Conservation (phyloP, 1,140 invertebrate genomes). For the Telenomus remus region DNA sequence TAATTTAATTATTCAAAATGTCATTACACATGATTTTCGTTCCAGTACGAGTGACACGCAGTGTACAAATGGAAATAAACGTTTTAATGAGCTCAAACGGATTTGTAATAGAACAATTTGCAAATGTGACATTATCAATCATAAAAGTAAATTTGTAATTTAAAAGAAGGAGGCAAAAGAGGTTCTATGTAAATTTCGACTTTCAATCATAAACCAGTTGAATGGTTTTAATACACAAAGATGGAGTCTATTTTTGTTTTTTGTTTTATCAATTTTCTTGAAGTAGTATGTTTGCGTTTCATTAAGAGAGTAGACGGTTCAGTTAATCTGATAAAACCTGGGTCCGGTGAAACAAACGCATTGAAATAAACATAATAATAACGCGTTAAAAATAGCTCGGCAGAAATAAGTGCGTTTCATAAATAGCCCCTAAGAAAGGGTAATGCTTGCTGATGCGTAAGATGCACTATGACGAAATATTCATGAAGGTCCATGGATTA, state of each 20-base stretch:
- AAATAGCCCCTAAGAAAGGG: constrained; percentile 28
- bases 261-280: neutral
- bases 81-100: too few species aligned
- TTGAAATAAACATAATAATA: constrained; percentile 35
- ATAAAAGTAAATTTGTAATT: too few species aligned
- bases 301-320: constrained; percentile 19
- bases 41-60: too few species aligned
- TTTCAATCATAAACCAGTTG: too few species aligned
- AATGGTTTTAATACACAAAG: neutral
- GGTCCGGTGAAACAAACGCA: constrained; percentile 26
- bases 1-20: too few species aligned
- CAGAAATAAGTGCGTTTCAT: constrained; percentile 29
- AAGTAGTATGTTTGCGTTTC: constrained; percentile 22
- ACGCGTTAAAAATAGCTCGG: constrained; percentile 27
- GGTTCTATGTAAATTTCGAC: too few species aligned
- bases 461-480: constrained; percentile 31
- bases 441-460: constrained; percentile 20
- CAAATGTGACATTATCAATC: too few species aligned
- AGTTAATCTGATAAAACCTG: constrained; percentile 28
- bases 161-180: too few species aligned
- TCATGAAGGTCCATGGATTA: too few species aligned
- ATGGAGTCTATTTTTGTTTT: neutral
- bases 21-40: too few species aligned
- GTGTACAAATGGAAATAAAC: too few species aligned
- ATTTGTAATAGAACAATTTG: too few species aligned